Evolutionary conservation across 2,113 vertebrate species (phyloP).

Genomic region (Mobula birostris): DNA sequence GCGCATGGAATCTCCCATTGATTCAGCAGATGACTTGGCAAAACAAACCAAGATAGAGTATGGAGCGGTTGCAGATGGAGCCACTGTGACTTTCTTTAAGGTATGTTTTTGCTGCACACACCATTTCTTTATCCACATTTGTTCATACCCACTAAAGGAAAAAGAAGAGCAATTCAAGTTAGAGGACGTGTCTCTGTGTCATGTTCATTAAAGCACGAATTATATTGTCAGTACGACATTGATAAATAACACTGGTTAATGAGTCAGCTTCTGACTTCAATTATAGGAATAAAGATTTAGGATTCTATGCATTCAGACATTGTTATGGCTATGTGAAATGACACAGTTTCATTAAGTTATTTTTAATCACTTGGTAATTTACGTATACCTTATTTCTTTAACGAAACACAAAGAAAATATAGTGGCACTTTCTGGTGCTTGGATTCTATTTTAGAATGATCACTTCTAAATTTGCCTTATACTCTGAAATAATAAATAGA

Average conservation of each 20-base stretch:
- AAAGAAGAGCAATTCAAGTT: not conserved
- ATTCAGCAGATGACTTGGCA: constrained; percentile 93
- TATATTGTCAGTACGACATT: not conserved
- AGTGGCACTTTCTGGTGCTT: not conserved
- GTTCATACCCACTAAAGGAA: not conserved
- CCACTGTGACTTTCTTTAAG: constrained; percentile 98
- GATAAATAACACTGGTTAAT: not conserved
- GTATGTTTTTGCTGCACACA: constrained; percentile 51
- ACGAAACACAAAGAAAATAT: not conserved
- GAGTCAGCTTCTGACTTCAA: not conserved
- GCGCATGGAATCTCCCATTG: constrained; percentile 96
- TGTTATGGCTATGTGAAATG: not conserved
- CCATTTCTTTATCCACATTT: not conserved
- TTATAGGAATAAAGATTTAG: not conserved
- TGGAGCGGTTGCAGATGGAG: constrained; percentile 85
- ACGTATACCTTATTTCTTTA: not conserved
- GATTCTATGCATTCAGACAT: not conserved
- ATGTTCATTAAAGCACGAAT: not conserved
- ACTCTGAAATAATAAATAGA: not conserved
- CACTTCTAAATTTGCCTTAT: not conserved
- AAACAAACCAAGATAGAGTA: constrained; percentile 98
- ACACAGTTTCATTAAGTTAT: not conserved
- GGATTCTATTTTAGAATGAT: not conserved
- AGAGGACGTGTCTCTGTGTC: not conserved
- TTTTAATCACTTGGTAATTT: not conserved